These are phyloP conservation scores for Syrrhaptes paradoxus DNA, from an alignment of 2,113 vertebrate genomes.

Conservation along the genomic window DNA sequence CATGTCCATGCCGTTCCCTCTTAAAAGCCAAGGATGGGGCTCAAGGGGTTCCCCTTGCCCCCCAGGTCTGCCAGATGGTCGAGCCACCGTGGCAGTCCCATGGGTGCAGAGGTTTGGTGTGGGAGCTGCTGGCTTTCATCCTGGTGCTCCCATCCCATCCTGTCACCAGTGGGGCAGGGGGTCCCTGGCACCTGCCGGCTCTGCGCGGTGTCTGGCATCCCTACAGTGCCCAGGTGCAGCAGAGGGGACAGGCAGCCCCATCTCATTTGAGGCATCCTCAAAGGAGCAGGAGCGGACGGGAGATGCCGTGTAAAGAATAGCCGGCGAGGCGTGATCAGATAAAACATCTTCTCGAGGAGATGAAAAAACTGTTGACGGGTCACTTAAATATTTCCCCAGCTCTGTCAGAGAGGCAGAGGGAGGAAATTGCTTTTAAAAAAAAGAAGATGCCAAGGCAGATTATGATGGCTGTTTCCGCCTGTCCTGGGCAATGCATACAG, in stretches of 20 bases:
- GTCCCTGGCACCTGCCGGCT: not conserved
- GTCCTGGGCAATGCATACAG: not conserved
- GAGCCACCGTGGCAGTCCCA: fast-evolving
- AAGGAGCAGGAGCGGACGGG: not conserved
- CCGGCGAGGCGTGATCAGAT: slow-evolving; percentile 14
- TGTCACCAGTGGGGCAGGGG: not conserved
- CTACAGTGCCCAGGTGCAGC: fast-evolving
- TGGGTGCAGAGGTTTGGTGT: not conserved
- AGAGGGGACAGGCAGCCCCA: fast-evolving
- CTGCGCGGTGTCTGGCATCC: not conserved
- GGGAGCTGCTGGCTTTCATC: not conserved
- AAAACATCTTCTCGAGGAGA: slow-evolving; percentile 7
- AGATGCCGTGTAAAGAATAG: slow-evolving; percentile 16
- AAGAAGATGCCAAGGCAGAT: slow-evolving; percentile 51
- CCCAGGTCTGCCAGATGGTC: fast-evolving
- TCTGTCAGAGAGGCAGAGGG: slow-evolving; percentile 45
- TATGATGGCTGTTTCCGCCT: slow-evolving; percentile 55
- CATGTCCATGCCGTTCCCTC: not conserved
- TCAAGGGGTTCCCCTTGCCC: not conserved
- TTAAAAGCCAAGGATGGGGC: not conserved
- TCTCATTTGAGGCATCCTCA: fast-evolving
- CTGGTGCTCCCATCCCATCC: not conserved
- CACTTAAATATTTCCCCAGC: slow-evolving; percentile 62
- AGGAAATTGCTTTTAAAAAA: slow-evolving; percentile 62
- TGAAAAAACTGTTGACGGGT: slow-evolving; percentile 58